Evolutionary conservation across 1,140 invertebrate genomes (phyloP), one percentile per base, ranked within the genome.

Genomic region (Spodoptera frugiperda): DNA sequence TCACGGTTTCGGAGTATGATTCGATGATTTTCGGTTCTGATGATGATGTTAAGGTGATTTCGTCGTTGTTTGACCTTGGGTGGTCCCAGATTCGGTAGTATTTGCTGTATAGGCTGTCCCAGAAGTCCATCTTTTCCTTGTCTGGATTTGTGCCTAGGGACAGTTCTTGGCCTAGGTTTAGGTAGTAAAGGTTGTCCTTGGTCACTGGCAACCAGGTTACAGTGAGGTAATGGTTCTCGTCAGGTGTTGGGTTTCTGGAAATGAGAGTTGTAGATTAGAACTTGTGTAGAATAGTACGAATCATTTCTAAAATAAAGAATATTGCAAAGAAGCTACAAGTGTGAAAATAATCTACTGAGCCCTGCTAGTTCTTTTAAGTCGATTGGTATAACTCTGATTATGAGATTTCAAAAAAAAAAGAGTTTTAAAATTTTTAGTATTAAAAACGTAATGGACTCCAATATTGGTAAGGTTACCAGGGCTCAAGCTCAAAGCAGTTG

Each of bases 221-320:
- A 0, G 86, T 87, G n/a, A 94, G 61, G 74, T 91, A 85, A 51
- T 90, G 82, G 80, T 90, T 91, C 19, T 88, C 85, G 25, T 93
- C 87, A 4, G 94, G 92, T 5, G 94, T 95, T 4, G 95, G 94
- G 80, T 95, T 94, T 5, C 95, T 95, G 87, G 15, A 92, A 93
- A 79, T 61, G 57, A 11, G 15, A 72, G 61, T 10, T 3, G 19
- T 73, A 57, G 10, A 53, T 65, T 15, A 61, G 6, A 14, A 33
- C 44, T 55, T 53, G 65, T 77, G 59, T 25, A 9, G n/a, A 39
- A 39, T n/a, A n/a, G n/a, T n/a, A 39, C 4, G 6, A 39, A 39
- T 39, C 9, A 10, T 39, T 39, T 39, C 9, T 39, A 39, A 9
- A 39, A 30, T 30, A 39, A 39, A 8, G 33, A 39, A 9, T 4